Conservation (phyloP, 2,888 invertebrate species). For the Alitta virens region DNA sequence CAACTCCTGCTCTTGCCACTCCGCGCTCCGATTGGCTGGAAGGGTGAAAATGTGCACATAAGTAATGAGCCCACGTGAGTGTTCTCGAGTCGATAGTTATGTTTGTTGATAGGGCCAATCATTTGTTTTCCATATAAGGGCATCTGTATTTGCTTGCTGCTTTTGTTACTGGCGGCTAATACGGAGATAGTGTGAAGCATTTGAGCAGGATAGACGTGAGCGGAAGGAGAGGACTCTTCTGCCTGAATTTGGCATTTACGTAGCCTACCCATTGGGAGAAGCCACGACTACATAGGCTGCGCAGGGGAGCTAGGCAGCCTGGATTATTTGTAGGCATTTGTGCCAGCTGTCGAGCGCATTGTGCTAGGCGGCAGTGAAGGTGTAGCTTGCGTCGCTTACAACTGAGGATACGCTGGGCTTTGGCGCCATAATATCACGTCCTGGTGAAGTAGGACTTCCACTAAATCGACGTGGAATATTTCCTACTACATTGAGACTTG, state of each 20-base stretch:
- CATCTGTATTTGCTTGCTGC: constrained; percentile 44
- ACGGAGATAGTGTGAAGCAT: constrained; percentile 27
- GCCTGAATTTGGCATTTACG: too few relatives aligned
- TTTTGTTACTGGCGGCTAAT: constrained; percentile 45
- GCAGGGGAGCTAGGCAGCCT: background rate
- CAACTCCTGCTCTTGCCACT: background rate
- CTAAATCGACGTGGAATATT: too few relatives aligned
- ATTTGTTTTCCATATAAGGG: constrained; percentile 44
- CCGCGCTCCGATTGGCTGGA: constrained; percentile 11
- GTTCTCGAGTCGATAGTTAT: constrained; percentile 37
- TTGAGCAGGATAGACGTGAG: background rate
- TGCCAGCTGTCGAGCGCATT: background rate
- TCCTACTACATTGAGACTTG: too few relatives aligned
- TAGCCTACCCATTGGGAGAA: too few relatives aligned
- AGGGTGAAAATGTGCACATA: constrained; percentile 5
- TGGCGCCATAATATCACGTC: too few relatives aligned
- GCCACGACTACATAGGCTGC: too few relatives aligned
- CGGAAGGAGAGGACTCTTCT: too few relatives aligned
- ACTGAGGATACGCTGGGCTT: too few relatives aligned
- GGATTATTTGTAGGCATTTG: background rate
- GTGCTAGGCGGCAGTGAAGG: too few relatives aligned
- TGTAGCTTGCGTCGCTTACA: too few relatives aligned
- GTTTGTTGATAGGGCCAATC: constrained; percentile 52
- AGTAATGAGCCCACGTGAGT: constrained; percentile 43
- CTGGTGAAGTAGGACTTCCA: too few relatives aligned